phyloP scores from a whole-genome alignment of 92 coral and sea anemone species.

The Isaurus tuberculatus region DNA sequence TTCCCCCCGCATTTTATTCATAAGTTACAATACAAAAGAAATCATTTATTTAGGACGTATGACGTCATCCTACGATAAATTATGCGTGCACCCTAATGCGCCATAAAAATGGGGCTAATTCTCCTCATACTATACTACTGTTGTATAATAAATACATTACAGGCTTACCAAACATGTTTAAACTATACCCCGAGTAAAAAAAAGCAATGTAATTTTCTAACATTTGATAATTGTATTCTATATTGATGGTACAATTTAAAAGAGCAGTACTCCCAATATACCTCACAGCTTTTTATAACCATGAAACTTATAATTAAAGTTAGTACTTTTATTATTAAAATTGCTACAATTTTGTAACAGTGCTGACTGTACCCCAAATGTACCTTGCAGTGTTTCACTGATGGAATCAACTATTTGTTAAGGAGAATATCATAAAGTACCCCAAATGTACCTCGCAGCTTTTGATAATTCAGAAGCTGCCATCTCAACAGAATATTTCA shows the following conservation, averaged over 20 bases:
- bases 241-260: background rate
- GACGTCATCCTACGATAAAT: too few species aligned
- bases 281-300: constrained; percentile 9
- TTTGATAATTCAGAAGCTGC: background rate
- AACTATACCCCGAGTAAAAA: background rate
- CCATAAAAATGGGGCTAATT: too few species aligned
- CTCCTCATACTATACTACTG: too few species aligned
- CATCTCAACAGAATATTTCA: background rate
- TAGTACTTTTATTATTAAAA: background rate
- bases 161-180: background rate
- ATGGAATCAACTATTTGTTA: background rate
- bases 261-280: background rate
- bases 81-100: too few species aligned
- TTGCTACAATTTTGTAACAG: background rate
- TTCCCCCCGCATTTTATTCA: too few species aligned
- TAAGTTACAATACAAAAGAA: too few species aligned
- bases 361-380: background rate
- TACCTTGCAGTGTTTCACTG: background rate
- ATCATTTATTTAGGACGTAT: too few species aligned
- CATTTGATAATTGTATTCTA: background rate
- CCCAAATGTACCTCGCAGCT: background rate
- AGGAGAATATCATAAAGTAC: background rate
- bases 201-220: background rate
- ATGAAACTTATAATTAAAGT: constrained; percentile 10
- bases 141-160: too few species aligned